phyloP scores from a whole-genome alignment of 2,797 vertebrate species.

The Threskiornis aethiopicus region DNA sequence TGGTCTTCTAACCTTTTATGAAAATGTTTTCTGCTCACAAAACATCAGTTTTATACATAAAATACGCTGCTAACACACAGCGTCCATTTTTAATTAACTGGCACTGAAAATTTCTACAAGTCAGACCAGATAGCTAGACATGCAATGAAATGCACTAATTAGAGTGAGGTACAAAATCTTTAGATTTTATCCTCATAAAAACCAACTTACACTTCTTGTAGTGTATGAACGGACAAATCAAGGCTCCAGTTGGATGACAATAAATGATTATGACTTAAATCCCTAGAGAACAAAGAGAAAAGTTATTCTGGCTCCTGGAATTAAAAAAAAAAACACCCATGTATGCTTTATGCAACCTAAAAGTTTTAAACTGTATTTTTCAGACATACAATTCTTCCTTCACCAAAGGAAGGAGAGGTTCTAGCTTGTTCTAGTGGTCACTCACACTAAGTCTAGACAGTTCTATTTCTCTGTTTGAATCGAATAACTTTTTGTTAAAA shows the following conservation, averaged over 20 bases:
- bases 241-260: constrained; percentile 75
- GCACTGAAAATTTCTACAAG: background rate
- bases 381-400: background rate
- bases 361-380: background rate
- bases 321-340: background rate
- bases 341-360: background rate
- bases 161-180: background rate
- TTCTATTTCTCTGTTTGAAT: background rate
- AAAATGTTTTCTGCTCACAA: background rate
- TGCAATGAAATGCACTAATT: background rate
- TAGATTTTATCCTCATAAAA: background rate
- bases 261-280: constrained; percentile 81
- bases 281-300: constrained; percentile 66
- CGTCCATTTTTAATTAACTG: background rate
- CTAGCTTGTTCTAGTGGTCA: background rate
- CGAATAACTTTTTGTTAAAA: background rate
- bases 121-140: background rate
- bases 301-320: background rate
- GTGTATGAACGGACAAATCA: constrained; percentile 67
- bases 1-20: background rate
- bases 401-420: background rate
- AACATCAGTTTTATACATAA: background rate
- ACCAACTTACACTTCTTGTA: constrained; percentile 81
- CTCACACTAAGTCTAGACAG: background rate
- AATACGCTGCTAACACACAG: background rate